Base-by-base conservation (phyloP, 2,888 invertebrate species). In the Lydus trimaculatus region DNA sequence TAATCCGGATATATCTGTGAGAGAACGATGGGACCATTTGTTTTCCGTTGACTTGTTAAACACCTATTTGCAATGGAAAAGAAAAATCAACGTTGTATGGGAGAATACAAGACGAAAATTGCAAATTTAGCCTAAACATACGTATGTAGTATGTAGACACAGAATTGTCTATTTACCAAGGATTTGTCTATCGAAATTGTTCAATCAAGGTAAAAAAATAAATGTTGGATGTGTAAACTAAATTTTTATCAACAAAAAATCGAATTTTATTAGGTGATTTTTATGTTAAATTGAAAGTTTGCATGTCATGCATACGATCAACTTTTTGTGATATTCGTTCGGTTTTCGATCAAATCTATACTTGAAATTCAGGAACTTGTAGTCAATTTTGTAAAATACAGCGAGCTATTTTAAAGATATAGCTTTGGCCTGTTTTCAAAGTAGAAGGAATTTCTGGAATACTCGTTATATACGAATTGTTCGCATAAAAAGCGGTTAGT, bases 1-100 rank as follows among this genome's bases (percentile, higher is more conserved):
- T 48, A 65, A 65, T 65, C 65, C 31, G 31, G 48, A 61, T 25
- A 60, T 60, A 43, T 61, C 61, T 13, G n/a, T n/a, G 20, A 20
- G 59, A 25, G 25, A 43, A 36, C 39, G 52, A 58, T 25, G 31
- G 59, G 39, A 43, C 65, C 65, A 60, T 65, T 65, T 65, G 65
- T 65, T 65, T 61, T 61, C 61, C 31, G 59, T 59, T 59, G 33
- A 31, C 31, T 59, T 33, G 33, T 59, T 59, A 59, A 59, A 59
- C 59, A 59, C 31, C 28, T 59, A 28, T 20, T n/a, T 31, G 20
- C 17, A 17, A 11, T 20, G 59, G 17, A 31, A 31, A 11, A 9
- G n/a, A 31, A 59, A 31, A 59, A 31, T 59, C 9, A 7, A 31
- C n/a, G 28, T 23, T 25, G 23, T 23, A 31, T 11, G 31, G n/a